Conservation (phyloP, 2,888 invertebrate genomes). For the Ypsolopha scabrella region DNA sequence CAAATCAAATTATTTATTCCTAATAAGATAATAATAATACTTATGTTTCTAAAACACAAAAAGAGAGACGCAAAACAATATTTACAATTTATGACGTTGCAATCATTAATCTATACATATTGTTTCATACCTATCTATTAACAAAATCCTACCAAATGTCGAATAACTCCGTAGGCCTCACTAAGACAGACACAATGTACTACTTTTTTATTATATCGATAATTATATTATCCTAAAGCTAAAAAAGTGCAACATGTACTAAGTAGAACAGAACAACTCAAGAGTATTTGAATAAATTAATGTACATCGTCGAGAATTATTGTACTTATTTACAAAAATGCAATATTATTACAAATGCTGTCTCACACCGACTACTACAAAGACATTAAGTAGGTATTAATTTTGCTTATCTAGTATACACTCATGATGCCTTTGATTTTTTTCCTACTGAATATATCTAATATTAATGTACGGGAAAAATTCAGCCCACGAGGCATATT, state of each 20-base stretch:
- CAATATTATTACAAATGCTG: constrained; percentile 20
- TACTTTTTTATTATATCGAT: constrained; percentile 53
- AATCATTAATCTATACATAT: constrained; percentile 58
- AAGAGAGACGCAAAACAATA: constrained; percentile 61
- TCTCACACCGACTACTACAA: background rate
- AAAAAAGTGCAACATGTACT: constrained; percentile 65
- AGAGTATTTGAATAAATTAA: constrained; percentile 64
- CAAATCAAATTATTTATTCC: constrained; percentile 49
- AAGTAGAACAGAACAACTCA: constrained; percentile 58
- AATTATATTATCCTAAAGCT: constrained; percentile 41
- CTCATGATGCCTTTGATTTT: background rate
- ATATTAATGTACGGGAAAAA: background rate
- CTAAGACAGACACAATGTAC: constrained; percentile 51
- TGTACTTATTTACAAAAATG: constrained; percentile 68
- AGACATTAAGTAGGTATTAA: background rate
- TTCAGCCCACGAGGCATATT: no score
- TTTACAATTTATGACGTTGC: constrained; percentile 58
- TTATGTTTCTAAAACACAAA: background rate
- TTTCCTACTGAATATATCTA: background rate
- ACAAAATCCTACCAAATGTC: constrained; percentile 57
- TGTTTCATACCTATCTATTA: constrained; percentile 61
- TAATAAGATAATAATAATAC: constrained; percentile 15
- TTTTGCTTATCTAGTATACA: background rate
- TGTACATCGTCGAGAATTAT: constrained; percentile 42
- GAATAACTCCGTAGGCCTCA: constrained; percentile 50